phyloP scores from a whole-genome alignment of 2,113 vertebrate species.

The Guaruba guarouba region DNA sequence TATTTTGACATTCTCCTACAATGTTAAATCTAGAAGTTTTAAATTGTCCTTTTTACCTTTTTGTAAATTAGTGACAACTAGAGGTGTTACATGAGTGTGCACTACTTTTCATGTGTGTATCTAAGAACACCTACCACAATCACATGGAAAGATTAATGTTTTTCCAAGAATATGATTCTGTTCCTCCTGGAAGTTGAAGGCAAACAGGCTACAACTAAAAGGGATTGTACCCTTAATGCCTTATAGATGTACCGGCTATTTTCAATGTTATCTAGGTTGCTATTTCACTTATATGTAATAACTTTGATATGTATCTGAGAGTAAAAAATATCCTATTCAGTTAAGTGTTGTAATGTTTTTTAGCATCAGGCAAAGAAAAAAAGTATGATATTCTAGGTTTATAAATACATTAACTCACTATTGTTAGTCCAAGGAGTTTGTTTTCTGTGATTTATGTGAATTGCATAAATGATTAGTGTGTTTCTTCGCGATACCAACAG shows the following conservation, averaged over 20 bases:
- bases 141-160: background rate
- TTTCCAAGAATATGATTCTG: background rate
- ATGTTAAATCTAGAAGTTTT: background rate
- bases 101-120: background rate
- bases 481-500: conserved; percentile 20
- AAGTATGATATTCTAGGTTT: background rate
- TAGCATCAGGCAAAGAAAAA: background rate
- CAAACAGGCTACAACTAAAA: background rate
- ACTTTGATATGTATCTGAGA: background rate
- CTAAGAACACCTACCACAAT: background rate
- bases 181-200: background rate
- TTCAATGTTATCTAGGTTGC: background rate
- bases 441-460: background rate
- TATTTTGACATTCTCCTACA: background rate
- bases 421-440: background rate
- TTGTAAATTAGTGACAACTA: background rate
- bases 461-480: conserved; percentile 22
- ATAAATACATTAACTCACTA: background rate
- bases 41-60: background rate
- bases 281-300: background rate
- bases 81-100: background rate
- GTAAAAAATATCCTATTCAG: background rate
- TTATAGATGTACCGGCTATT: background rate
- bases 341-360: background rate
- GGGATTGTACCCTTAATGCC: background rate